These are phyloP conservation scores for Coelinius sp. DNA, from an alignment of 2,888 invertebrate genomes.

Conservation along the genomic window DNA sequence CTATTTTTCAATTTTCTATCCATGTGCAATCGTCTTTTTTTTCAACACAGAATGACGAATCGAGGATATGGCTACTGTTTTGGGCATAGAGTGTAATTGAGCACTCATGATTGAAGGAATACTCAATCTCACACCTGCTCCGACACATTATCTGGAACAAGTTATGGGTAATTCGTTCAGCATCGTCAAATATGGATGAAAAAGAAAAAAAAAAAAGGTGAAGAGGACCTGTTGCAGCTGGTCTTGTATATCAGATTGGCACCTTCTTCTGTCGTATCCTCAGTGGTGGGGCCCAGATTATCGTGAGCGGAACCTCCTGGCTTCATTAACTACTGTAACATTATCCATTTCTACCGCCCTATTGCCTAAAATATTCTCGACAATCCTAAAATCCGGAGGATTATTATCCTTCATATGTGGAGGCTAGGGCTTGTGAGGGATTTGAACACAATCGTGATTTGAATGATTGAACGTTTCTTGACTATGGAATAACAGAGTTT, in stretches of 20 bases:
- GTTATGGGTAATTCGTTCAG: not conserved
- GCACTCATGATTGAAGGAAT: not conserved
- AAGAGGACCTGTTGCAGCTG: slow-evolving; percentile 17
- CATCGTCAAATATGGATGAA: slow-evolving; percentile 11
- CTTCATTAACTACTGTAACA: slow-evolving; percentile 46
- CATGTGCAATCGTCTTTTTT: not conserved
- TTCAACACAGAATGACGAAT: too few relatives aligned
- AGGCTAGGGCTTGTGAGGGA: slow-evolving; percentile 39
- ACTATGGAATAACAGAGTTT: slow-evolving; percentile 62
- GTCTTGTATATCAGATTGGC: slow-evolving; percentile 43
- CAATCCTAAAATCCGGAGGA: not conserved
- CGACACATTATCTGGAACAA: not conserved
- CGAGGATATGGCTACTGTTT: not conserved
- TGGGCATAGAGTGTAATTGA: not conserved
- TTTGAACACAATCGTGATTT: slow-evolving; percentile 55
- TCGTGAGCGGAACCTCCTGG: slow-evolving; percentile 47
- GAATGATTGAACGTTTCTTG: slow-evolving; percentile 62
- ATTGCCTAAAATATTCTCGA: slow-evolving; percentile 36
- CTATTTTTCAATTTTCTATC: not conserved
- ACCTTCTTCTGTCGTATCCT: slow-evolving; percentile 45
- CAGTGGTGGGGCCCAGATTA: slow-evolving; percentile 40
- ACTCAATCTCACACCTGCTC: slow-evolving; percentile 7
- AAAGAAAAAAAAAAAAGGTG: too few relatives aligned
- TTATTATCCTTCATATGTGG: slow-evolving; percentile 35
- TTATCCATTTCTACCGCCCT: slow-evolving; percentile 40